Evolutionary conservation across 2,888 invertebrate genomes (phyloP), one percentile per base, ranked within the genome.

Genomic region (Acronicta aceris): DNA sequence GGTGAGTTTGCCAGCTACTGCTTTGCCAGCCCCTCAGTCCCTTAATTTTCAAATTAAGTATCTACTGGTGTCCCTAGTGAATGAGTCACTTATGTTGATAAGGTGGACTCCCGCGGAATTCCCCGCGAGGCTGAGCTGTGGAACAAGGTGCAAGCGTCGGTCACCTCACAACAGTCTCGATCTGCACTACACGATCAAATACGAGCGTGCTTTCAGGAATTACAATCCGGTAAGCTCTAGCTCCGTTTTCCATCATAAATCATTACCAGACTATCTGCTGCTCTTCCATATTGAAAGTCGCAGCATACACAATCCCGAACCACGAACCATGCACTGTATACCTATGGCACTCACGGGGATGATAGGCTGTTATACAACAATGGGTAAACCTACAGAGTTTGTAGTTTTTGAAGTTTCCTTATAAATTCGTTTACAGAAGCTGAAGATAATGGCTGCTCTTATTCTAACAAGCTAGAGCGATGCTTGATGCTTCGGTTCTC

Each of bases 371-470:
- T n/a, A n/a, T n/a, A n/a, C n/a, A n/a, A n/a, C n/a, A n/a, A n/a
- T n/a, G n/a, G n/a, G n/a, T n/a, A n/a, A n/a, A n/a, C n/a, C n/a
- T n/a, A n/a, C n/a, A n/a, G n/a, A n/a, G n/a, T n/a, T n/a, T n/a
- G n/a, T 7, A 27, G 27, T 3, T 27, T 27, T 27, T 27, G 17
- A 36, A 3, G 15, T 12, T n/a, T 9, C 5, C 6, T 36, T 36
- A 5, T 36, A n/a, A 16, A 27, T 27, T 41, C 25, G 25, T 64
- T 80, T 71, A 55, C 87, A 94, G 95, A 95, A 66, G 88, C 92
- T 16, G 95, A 94, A 85, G 94, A 95, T 65, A 90, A 95, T 56
- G 92, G 90, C 5, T 95, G 95, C 65, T 93, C 93, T 0, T 95
- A 93, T 73, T 92, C 95, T 7, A 94, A 94, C 72, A 93, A 93